These are phyloP conservation scores for Psammodynastes pulverulentus DNA, from an alignment of 2,113 vertebrate species.

Conservation along the genomic window DNA sequence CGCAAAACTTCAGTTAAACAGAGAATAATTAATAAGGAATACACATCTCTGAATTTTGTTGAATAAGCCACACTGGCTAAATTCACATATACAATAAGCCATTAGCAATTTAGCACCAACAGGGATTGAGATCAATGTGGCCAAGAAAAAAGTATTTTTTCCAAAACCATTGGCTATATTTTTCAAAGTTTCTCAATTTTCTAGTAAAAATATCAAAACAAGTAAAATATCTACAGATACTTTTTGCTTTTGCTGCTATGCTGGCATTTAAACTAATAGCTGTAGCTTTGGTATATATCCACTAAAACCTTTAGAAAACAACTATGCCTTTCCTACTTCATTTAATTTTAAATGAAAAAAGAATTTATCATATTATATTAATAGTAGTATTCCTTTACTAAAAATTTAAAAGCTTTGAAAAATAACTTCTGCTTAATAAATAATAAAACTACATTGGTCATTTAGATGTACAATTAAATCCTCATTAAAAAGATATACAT, in stretches of 20 bases:
- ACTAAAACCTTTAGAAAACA: slow-evolving; percentile 13
- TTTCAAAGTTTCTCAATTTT: background rate
- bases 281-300: background rate
- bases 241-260: background rate
- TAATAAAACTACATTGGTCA: slow-evolving; percentile 47
- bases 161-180: background rate
- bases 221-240: background rate
- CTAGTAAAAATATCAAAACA: background rate
- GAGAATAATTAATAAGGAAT: background rate
- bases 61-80: background rate
- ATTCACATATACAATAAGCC: background rate
- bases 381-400: slow-evolving; percentile 56
- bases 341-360: slow-evolving; percentile 54
- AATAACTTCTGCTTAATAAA: slow-evolving; percentile 55
- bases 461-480: slow-evolving; percentile 36
- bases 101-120: background rate
- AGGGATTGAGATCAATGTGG: background rate
- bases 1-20: background rate
- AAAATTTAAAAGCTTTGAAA: slow-evolving; percentile 31
- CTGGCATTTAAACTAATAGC: background rate
- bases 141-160: background rate
- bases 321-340: slow-evolving; percentile 12
- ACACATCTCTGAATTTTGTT: background rate
- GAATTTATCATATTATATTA: slow-evolving; percentile 50
- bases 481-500: slow-evolving; percentile 28